A percentile compares a stretch with the other conserved stretches of the same genome.
Conservation (phyloP, 1,140 invertebrate species). For the Pseudomyrmex pallidus region DNA sequence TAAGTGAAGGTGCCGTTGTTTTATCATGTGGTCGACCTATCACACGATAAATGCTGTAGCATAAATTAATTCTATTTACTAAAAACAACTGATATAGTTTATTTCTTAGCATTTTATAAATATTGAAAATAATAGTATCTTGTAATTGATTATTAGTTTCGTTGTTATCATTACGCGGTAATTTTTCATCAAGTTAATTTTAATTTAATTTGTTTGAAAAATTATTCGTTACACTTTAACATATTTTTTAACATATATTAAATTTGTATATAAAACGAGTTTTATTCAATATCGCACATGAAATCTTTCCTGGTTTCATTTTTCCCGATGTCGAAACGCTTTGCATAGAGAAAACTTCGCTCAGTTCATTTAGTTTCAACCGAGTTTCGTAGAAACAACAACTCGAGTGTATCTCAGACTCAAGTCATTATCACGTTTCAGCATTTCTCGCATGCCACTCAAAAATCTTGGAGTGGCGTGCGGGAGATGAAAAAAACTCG, state of each 20-base stretch:
- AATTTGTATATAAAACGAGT: no score
- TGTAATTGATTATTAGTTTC: not conserved
- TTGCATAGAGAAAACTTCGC: slow-evolving; percentile 66
- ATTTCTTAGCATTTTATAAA: no score
- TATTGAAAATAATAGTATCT: not conserved
- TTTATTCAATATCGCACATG: slow-evolving; percentile 21
- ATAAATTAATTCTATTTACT: no score
- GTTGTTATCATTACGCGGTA: not conserved
- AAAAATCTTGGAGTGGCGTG: slow-evolving; percentile 2
- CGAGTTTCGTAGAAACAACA: slow-evolving; percentile 71
- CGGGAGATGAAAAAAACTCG: not conserved
- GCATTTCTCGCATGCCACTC: not conserved
- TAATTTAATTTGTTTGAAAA: no score
- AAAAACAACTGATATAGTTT: no score
- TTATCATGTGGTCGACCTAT: no score
- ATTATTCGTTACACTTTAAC: no score
- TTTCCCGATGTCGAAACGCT: slow-evolving; percentile 70
- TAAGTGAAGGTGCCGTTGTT: slow-evolving; percentile 13
- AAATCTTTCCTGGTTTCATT: not conserved
- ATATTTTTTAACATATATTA: no score
- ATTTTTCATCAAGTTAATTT: no score
- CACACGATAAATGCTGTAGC: not conserved
- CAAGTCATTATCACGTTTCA: slow-evolving; percentile 11
- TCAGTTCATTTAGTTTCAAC: slow-evolving; percentile 74
- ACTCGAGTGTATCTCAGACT: slow-evolving; percentile 39